Percentiles rank a stretch among this genome's conserved stretches.
Conservation (phyloP, 2,113 vertebrate genomes). For the Elgaria multicarinata region DNA sequence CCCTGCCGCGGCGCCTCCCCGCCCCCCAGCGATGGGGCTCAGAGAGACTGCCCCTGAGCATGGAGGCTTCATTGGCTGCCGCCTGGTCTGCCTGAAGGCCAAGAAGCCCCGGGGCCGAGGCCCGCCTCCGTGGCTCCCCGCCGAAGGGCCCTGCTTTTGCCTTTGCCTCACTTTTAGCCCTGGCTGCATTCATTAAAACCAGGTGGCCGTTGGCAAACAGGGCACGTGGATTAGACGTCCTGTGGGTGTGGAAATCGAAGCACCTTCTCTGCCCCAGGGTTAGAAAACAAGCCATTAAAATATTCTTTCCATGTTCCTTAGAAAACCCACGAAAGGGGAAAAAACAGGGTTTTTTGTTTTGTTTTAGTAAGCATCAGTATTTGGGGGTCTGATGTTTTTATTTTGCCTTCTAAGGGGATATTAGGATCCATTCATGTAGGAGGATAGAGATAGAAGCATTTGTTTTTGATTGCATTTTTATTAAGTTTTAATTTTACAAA, state of each 20-base stretch:
- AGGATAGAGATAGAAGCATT: background rate
- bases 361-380: background rate
- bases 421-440: background rate
- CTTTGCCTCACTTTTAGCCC: too few species aligned
- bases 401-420: background rate
- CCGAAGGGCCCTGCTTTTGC: too few species aligned
- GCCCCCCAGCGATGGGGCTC: background rate
- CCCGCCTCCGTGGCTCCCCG: too few species aligned
- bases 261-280: background rate
- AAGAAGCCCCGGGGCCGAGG: too few species aligned
- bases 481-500: too few species aligned
- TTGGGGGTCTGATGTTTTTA: background rate
- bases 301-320: background rate
- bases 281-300: background rate
- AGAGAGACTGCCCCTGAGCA: background rate
- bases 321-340: background rate
- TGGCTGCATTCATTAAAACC: too few species aligned
- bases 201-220: background rate
- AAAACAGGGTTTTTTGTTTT: background rate
- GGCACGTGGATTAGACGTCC: background rate
- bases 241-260: background rate
- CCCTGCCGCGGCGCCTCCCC: too few species aligned
- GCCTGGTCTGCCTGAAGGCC: too few species aligned
- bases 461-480: background rate
- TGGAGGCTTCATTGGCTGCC: background rate